These are phyloP conservation scores for Vulpes ferrilata DNA, from an alignment of 2,113 vertebrate genomes.

Conservation along the genomic window DNA sequence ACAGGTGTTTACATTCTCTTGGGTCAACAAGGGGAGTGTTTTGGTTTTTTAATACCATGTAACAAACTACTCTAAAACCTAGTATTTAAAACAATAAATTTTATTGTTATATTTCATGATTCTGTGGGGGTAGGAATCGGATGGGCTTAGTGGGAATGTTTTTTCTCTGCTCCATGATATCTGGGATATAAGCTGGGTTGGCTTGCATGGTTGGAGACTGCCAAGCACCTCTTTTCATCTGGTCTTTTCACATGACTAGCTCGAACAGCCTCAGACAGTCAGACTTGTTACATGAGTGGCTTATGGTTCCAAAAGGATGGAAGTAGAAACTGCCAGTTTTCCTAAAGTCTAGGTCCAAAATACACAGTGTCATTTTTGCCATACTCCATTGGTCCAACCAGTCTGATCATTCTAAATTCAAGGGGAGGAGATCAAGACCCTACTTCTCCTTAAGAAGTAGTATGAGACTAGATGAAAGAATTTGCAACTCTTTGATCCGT, in stretches of 20 bases:
- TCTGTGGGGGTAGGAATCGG: not conserved
- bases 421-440: not conserved
- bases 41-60: not conserved
- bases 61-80: not conserved
- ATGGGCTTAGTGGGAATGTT: not conserved
- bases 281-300: not conserved
- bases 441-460: not conserved
- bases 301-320: not conserved
- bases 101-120: not conserved
- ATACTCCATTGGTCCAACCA: not conserved
- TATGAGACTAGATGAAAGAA: not conserved
- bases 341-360: not conserved
- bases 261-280: not conserved
- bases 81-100: not conserved
- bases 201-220: not conserved
- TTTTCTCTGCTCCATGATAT: not conserved
- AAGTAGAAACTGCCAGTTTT: not conserved
- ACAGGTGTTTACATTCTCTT: not conserved
- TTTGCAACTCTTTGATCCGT: not conserved
- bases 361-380: not conserved
- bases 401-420: not conserved
- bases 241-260: not conserved
- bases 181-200: not conserved
- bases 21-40: not conserved
- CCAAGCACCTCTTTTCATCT: not conserved